phyloP scores from a whole-genome alignment of 2,888 invertebrate genomes.

The Operophtera brumata region DNA sequence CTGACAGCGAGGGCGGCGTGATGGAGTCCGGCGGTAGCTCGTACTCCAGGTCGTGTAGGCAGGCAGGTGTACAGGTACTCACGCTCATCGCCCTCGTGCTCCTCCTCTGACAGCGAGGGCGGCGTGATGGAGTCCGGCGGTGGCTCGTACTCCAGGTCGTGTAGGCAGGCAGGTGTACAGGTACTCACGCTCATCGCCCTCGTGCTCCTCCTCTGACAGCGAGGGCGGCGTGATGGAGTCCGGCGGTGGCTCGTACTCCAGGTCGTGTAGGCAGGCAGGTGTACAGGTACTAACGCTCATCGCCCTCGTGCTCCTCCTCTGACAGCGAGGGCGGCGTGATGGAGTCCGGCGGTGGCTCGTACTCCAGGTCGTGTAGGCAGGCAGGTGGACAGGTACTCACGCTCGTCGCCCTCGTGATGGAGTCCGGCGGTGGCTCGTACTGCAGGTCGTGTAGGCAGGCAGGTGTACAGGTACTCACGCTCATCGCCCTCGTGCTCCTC shows the following conservation, averaged over 20 bases:
- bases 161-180: too few species aligned
- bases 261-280: too few species aligned
- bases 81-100: slow-evolving; percentile 40
- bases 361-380: too few species aligned
- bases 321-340: slow-evolving; percentile 19
- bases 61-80: neutral
- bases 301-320: slow-evolving; percentile 46
- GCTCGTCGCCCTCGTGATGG: slow-evolving; percentile 36
- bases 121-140: slow-evolving; percentile 19
- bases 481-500: slow-evolving; percentile 45
- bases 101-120: slow-evolving; percentile 35
- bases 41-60: slow-evolving; percentile 12
- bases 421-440: slow-evolving; percentile 10
- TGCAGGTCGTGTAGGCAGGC: too few species aligned
- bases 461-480: slow-evolving; percentile 10
- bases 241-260: slow-evolving; percentile 17
- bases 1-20: slow-evolving; percentile 25
- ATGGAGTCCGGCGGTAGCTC: slow-evolving; percentile 14
- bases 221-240: slow-evolving; percentile 19
- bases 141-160: slow-evolving; percentile 24
- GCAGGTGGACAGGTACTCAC: too few species aligned
- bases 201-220: slow-evolving; percentile 42
- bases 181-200: slow-evolving; percentile 32
- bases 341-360: slow-evolving; percentile 13
- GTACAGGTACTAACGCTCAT: slow-evolving; percentile 20